Conservation (phyloP, 2,113 vertebrate genomes). For the Oncorhynchus kisutch region DNA sequence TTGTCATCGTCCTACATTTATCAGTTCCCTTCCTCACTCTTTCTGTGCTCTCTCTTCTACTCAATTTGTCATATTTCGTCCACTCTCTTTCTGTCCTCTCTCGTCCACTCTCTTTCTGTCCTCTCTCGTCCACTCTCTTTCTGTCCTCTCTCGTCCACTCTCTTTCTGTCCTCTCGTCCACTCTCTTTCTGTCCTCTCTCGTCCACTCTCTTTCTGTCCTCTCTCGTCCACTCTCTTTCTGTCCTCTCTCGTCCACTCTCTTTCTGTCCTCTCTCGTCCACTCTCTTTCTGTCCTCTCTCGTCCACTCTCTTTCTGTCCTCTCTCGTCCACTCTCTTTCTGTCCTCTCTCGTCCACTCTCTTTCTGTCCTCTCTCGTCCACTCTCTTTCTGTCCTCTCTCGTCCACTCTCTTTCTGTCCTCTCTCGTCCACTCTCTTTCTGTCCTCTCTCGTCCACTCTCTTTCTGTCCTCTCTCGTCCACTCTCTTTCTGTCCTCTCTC, state of each 20-base stretch:
- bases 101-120: not conserved
- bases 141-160: not conserved
- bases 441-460: not conserved
- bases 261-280: not conserved
- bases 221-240: no score
- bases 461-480: not conserved
- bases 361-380: not conserved
- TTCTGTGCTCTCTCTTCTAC: not conserved
- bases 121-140: not conserved
- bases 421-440: not conserved
- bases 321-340: not conserved
- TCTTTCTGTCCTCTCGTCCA: not conserved
- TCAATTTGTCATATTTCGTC: not conserved
- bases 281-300: not conserved
- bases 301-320: not conserved
- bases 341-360: no score
- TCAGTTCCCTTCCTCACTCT: not conserved
- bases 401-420: not conserved
- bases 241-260: not conserved
- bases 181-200: not conserved
- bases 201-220: not conserved
- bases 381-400: not conserved
- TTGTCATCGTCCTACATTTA: not conserved
- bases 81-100: not conserved
- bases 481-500: not conserved